phyloP scores from a whole-genome alignment of 2,113 vertebrate genomes.

The Nanorana parkeri region DNA sequence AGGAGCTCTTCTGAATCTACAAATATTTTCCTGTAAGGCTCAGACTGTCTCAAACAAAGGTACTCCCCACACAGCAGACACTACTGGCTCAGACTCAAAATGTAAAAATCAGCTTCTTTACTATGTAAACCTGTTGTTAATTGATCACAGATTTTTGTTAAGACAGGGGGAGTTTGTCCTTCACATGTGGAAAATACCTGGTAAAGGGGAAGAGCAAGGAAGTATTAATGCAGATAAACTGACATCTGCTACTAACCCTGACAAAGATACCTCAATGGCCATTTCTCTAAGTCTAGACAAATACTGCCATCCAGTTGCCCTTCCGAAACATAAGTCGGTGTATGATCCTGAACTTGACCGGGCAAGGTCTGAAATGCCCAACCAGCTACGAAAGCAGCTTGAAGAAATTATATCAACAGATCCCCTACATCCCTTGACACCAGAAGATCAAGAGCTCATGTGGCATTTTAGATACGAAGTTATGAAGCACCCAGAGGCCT shows the following conservation, averaged over 20 bases:
- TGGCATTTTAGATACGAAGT: slow-evolving; percentile 97
- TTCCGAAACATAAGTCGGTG: slow-evolving; percentile 85
- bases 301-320: slow-evolving; percentile 93
- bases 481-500: slow-evolving; percentile 89
- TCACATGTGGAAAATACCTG: slow-evolving; percentile 97
- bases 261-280: slow-evolving; percentile 93
- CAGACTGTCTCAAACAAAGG: slow-evolving; percentile 75
- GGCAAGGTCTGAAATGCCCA: slow-evolving; percentile 91
- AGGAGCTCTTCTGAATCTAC: slow-evolving; percentile 90
- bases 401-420: slow-evolving; percentile 91
- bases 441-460: slow-evolving; percentile 94
- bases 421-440: slow-evolving; percentile 90
- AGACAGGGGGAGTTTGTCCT: slow-evolving; percentile 94
- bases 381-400: slow-evolving; percentile 95
- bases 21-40: slow-evolving; percentile 90
- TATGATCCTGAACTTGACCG: slow-evolving; percentile 78
- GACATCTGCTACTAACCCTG: slow-evolving; percentile 95
- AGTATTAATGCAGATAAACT: slow-evolving; percentile 96
- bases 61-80: slow-evolving; percentile 71
- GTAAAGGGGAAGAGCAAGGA: slow-evolving; percentile 92
- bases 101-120: slow-evolving; percentile 91
- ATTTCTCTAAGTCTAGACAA: slow-evolving; percentile 90
- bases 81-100: slow-evolving; percentile 74
- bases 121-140: slow-evolving; percentile 93
- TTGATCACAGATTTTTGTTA: slow-evolving; percentile 94